Evolutionary conservation across 2,797 vertebrate species (phyloP).

Genomic region (Brotula barbata): DNA sequence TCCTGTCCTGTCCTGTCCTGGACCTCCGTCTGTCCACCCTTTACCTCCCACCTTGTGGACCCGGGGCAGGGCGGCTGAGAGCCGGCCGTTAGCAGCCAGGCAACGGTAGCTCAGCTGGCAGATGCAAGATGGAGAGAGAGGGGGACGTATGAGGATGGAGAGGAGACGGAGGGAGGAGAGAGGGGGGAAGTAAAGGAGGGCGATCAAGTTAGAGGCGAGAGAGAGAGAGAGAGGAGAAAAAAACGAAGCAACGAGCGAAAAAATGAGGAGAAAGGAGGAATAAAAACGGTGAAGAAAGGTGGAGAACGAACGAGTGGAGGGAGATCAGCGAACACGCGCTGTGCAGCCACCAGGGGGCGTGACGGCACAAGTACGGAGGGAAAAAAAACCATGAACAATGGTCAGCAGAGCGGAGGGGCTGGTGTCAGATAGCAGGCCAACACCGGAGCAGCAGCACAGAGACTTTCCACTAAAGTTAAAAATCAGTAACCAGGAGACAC

Average conservation of each 20-base stretch:
- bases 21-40: neutral
- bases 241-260: neutral
- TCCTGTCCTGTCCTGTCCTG: neutral
- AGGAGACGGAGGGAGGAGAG: too few species aligned
- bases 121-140: neutral
- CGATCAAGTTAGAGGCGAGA: too few species aligned
- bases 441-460: neutral
- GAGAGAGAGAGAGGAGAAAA: too few species aligned
- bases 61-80: neutral
- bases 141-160: neutral
- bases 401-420: constrained; percentile 4
- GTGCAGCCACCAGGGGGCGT: constrained; percentile 36
- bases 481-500: constrained; percentile 22
- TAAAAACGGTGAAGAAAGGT: neutral
- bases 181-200: too few species aligned
- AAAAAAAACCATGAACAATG: neutral
- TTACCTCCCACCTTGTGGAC: neutral
- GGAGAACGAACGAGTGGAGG: too few species aligned
- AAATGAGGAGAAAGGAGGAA: neutral
- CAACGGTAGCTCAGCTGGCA: neutral
- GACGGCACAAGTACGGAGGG: neutral
- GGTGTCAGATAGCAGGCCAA: constrained; percentile 9
- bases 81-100: neutral
- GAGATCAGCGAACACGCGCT: too few species aligned
- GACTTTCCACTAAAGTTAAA: constrained; percentile 13